Evolutionary conservation across 2,888 invertebrate species (phyloP).

Genomic region (Bombylius discolor): DNA sequence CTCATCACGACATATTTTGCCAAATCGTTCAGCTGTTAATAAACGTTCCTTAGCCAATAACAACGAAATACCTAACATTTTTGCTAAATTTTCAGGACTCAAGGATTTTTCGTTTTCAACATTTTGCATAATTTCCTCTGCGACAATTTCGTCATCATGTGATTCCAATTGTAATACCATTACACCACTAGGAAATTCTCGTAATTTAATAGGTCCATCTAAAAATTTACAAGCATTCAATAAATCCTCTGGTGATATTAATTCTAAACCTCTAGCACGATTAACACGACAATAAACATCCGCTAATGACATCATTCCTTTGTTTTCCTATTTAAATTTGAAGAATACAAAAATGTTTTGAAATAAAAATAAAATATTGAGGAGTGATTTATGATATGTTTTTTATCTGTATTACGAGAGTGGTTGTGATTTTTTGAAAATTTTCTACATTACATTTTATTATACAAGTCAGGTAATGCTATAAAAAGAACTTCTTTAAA

Average conservation of each 20-base stretch:
- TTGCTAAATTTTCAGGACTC: conserved; percentile 79
- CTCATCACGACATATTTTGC: conserved; percentile 86
- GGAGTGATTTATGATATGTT: too few species aligned
- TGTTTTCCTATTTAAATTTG: conserved; percentile 51
- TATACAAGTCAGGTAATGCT: not conserved
- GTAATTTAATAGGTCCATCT: conserved; percentile 57
- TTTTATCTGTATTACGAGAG: too few species aligned
- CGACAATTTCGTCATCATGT: conserved; percentile 57
- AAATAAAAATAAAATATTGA: too few species aligned
- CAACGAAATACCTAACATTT: conserved; percentile 69
- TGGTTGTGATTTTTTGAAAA: too few species aligned
- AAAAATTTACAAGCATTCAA: conserved; percentile 72
- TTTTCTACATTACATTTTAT: too few species aligned
- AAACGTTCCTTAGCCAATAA: conserved; percentile 83
- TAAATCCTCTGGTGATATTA: conserved; percentile 94
- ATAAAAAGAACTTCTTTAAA: not conserved
- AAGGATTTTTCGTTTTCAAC: conserved; percentile 55
- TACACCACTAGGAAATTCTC: conserved; percentile 88
- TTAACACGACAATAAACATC: conserved; percentile 97
- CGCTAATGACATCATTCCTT: conserved; percentile 92
- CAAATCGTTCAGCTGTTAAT: conserved; percentile 71
- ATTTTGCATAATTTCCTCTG: conserved; percentile 49
- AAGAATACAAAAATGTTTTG: not conserved
- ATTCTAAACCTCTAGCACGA: conserved; percentile 87
- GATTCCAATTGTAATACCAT: conserved; percentile 77